Base-by-base conservation (phyloP, 2,113 vertebrate species). In the Aplodontia rufa region DNA sequence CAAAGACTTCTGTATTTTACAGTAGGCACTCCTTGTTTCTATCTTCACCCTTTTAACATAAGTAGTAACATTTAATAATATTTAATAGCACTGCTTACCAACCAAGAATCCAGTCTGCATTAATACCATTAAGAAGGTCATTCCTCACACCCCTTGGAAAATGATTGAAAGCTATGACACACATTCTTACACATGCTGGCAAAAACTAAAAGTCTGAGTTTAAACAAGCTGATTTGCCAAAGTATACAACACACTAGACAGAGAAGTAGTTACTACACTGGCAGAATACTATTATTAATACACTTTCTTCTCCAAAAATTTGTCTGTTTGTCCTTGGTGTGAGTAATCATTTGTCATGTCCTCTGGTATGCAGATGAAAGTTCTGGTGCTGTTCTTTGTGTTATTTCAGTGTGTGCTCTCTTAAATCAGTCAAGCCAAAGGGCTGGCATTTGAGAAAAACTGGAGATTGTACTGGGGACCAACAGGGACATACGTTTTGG, bases 151-250 rank as follows among this genome's bases (percentile, higher is more conserved):
- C 42, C 24, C 26, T 2, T 16, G n/a, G 17, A 93, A 97, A 97
- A 76, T 94, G 79, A 78, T 79, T 55, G 83, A 66, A 96, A 96
- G 83, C 95, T 79, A 82, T 78, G 71, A 78, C 42, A 76, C 81
- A 85, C 42, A 76, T 92, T 97, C 96, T 74, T 96, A 90, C 55
- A 74, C 0, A 72, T 30, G 32, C 32, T 96, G 96, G 97, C 55
- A 95, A 97, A 97, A 95, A 55, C 64, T 95, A 1, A 97, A 98
- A 97, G 94, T 72, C 13, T 1, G 30, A 75, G 51, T 32, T 75
- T 83, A 98, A 98, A 95, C 26, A 96, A 89, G 92, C 92, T 51
- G 10, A 80, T 93, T 83, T 96, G 91, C 93, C 94, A 97, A 98
- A 98, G 96, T 51, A 97, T 0, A 0, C 47, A 97, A 74, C 45